phyloP scores from a whole-genome alignment of 1,140 invertebrate genomes.

The Apis florea region DNA sequence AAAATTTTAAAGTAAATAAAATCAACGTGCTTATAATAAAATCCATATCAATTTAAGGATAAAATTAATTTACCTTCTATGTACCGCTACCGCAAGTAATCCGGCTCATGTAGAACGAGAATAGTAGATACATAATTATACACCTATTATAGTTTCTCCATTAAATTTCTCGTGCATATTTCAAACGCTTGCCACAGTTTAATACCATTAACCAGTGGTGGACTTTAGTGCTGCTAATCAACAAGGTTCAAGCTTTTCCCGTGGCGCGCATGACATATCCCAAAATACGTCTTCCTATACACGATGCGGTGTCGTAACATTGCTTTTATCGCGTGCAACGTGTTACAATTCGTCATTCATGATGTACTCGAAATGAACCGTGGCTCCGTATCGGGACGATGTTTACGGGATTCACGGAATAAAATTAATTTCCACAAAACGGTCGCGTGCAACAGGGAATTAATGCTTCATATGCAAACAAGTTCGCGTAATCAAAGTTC shows the following conservation, averaged over 20 bases:
- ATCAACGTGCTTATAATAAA: too few relatives aligned
- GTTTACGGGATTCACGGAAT: not conserved
- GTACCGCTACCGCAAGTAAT: not conserved
- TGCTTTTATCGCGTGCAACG: not conserved
- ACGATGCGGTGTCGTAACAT: not conserved
- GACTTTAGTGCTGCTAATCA: not conserved
- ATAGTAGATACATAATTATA: too few relatives aligned
- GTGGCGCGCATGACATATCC: not conserved
- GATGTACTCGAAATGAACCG: not conserved
- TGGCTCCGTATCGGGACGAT: not conserved
- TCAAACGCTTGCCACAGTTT: conserved; percentile 1
- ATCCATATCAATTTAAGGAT: too few relatives aligned
- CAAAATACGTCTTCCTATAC: too few relatives aligned
- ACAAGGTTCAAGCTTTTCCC: not conserved
- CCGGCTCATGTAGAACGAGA: not conserved
- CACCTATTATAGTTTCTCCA: not conserved
- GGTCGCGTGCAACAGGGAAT: conserved; percentile 10
- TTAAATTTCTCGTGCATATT: conserved; percentile 15
- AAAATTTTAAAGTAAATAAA: too few relatives aligned
- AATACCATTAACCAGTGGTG: not conserved
- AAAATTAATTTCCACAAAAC: conserved; percentile 14
- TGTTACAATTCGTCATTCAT: not conserved
- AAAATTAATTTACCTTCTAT: not conserved
- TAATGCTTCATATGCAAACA: conserved; percentile 31
- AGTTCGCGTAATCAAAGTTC: conserved; percentile 26